Evolutionary conservation across 2,797 vertebrate genomes (phyloP).

Genomic region (Chrysocyon brachyurus): DNA sequence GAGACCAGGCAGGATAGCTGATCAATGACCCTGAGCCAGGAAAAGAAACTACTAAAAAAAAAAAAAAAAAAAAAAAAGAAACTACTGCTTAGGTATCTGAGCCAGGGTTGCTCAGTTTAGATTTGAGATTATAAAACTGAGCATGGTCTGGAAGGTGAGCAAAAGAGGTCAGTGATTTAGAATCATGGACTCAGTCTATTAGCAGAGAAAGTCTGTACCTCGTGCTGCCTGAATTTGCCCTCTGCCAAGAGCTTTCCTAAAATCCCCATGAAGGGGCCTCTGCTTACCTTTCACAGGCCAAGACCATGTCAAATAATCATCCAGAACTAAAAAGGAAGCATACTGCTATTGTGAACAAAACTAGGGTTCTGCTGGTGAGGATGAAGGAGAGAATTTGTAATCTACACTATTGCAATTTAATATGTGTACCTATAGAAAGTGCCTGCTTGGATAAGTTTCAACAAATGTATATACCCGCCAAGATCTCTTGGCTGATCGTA

Average conservation of each 20-base stretch:
- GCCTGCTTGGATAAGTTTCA: background rate
- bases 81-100: background rate
- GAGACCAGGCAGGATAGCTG: background rate
- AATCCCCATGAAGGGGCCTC: background rate
- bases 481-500: too few relatives aligned
- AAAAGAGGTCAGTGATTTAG: background rate
- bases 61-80: background rate
- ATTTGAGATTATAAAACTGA: background rate
- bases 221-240: background rate
- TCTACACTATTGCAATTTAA: background rate
- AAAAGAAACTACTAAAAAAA: background rate
- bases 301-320: background rate
- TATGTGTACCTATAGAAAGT: background rate
- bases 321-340: background rate
- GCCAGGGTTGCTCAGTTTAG: background rate
- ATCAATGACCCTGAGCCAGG: background rate
- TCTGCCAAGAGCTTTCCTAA: background rate
- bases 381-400: background rate
- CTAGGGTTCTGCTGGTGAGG: background rate
- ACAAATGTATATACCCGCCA: background rate
- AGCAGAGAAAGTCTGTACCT: background rate
- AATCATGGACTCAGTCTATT: background rate
- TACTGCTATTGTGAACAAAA: background rate
- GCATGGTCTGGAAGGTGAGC: background rate
- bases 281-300: background rate